Evolutionary conservation across 1,140 invertebrate species (phyloP), one percentile per base, ranked within the genome.

Genomic region (Delia radicum): DNA sequence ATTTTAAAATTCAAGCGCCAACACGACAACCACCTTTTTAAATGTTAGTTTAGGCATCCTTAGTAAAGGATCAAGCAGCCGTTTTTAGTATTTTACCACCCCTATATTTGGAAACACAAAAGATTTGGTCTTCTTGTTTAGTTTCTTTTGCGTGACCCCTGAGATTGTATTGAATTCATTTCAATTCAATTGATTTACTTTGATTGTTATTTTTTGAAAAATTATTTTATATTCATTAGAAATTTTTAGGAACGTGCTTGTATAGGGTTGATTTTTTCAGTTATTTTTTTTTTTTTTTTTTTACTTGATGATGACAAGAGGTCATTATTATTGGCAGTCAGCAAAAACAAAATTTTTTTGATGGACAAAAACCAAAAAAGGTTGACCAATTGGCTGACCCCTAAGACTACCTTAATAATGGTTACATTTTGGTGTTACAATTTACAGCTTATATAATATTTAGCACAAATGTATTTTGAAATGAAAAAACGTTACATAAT

Each of bases 101-200:
- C 48, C 48, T 55, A 55, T 55, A 42, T 10, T 21, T 21, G 48
- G 37, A 0, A 15, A 13, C n/a, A 13, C 3, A 42, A 42, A 42
- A 42, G 7, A 42, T 42, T 42, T n/a, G n/a, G 6, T 42, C 37
- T 42, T 42, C 37, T 42, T 42, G 33, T 33, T 10, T 13, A 42
- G 2, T 42, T 42, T 76, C 75, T 76, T 76, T 61, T 37, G 10
- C 67, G 37, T 76, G 75, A 76, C 75, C 75, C 69, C 75, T 76
- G 75, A 76, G 75, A 63, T 48, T 42, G 37, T 42, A 33, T 33
- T 42, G 37, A n/a, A 29, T 29, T 26, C n/a, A 18, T 21, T 55
- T 55, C 18, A 55, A 55, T 55, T 55, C n/a, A 21, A 8, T 55
- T 55, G 48, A 55, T 55, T 55, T 48, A n/a, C 6, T 37, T 37